These are phyloP conservation scores for Drosophila prostipennis DNA, from an alignment of 2,888 invertebrate genomes.

Conservation along the genomic window DNA sequence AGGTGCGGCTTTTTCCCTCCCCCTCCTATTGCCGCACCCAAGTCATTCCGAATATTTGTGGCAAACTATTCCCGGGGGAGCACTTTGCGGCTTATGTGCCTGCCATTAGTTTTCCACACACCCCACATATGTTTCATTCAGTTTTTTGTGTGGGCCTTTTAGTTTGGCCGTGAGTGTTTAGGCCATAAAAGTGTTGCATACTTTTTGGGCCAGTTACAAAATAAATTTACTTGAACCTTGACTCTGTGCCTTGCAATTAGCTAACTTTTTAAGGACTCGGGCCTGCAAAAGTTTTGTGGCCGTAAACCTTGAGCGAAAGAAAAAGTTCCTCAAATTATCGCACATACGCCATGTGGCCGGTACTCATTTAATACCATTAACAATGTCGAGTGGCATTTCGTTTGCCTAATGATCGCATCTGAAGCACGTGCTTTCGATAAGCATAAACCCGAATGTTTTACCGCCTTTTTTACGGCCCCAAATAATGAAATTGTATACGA, in stretches of 20 bases:
- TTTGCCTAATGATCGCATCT: conserved; percentile 19
- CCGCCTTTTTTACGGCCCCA: conserved; percentile 17
- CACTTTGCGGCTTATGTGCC: conserved; percentile 19
- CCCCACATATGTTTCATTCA: conserved; percentile 19
- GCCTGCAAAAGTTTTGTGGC: conserved; percentile 26
- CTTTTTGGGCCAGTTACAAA: conserved; percentile 26
- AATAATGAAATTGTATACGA: conserved; percentile 27
- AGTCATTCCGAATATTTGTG: conserved; percentile 14
- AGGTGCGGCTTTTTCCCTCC: conserved; percentile 17
- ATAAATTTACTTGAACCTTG: conserved; percentile 23
- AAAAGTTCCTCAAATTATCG: conserved; percentile 34
- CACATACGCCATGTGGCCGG: conserved; percentile 45
- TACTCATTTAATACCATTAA: conserved; percentile 30
- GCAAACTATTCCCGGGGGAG: conserved; percentile 17
- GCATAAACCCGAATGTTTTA: conserved; percentile 17
- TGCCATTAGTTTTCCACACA: conserved; percentile 5
- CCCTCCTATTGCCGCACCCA: conserved; percentile 3
- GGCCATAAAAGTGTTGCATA: conserved; percentile 20
- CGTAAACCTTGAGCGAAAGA: conserved; percentile 1
- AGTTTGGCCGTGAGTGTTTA: conserved; percentile 50
- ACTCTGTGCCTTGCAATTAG: conserved; percentile 22
- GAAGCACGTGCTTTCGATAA: conserved; percentile 19
- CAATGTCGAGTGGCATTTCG: conserved; percentile 10
- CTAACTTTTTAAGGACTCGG: conserved; percentile 8
- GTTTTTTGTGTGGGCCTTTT: conserved; percentile 13